Evolutionary conservation across 2,888 invertebrate species (phyloP).

Genomic region (Cheilosia soror): DNA sequence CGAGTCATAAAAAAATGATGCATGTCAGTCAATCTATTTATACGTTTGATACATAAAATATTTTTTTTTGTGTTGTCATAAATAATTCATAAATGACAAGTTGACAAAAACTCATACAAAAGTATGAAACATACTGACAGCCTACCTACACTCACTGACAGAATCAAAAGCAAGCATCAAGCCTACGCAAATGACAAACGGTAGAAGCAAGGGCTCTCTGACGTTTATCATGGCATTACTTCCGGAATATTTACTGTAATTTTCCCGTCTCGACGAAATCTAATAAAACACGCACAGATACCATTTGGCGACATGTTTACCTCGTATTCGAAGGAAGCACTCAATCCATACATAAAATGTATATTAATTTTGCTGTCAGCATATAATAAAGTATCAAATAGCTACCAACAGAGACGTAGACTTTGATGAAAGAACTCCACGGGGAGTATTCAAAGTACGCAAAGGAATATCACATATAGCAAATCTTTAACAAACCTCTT

Average conservation of each 20-base stretch:
- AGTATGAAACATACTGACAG: too few species aligned
- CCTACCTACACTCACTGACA: too few species aligned
- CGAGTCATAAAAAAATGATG: too few species aligned
- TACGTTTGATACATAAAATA: too few species aligned
- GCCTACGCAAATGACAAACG: too few species aligned
- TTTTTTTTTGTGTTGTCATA: too few species aligned
- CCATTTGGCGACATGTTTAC: background rate
- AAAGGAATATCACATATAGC: slow-evolving; percentile 14
- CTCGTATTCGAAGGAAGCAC: slow-evolving; percentile 17
- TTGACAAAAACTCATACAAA: too few species aligned
- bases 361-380: slow-evolving; percentile 53
- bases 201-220: too few species aligned
- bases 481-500: background rate
- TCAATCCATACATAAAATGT: slow-evolving; percentile 31
- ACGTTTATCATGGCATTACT: background rate
- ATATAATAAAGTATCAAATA: slow-evolving; percentile 61
- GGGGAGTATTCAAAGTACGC: slow-evolving; percentile 21
- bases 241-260: slow-evolving; percentile 4
- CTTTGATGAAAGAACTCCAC: slow-evolving; percentile 4
- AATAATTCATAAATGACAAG: too few species aligned
- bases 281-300: background rate
- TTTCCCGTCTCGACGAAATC: background rate
- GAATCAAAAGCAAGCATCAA: too few species aligned
- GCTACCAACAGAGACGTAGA: slow-evolving; percentile 2
- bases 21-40: too few species aligned